Conservation (phyloP, 2,113 vertebrate species). For the Desmodus rotundus region DNA sequence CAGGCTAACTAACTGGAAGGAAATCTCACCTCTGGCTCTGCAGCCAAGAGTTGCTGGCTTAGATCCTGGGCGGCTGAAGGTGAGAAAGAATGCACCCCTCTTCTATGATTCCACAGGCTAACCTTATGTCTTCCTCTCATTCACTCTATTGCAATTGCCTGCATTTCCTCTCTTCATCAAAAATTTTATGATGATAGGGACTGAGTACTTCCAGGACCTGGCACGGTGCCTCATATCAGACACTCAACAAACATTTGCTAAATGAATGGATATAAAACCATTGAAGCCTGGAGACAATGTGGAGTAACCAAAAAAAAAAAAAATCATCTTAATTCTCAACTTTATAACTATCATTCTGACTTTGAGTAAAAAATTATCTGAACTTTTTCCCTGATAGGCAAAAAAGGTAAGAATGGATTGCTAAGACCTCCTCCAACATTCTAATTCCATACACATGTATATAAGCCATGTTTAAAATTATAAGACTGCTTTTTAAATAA, state of each 20-base stretch:
- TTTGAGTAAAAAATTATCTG: neutral
- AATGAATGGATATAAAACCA: neutral
- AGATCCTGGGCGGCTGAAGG: neutral
- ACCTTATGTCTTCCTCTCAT: neutral
- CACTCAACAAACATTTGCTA: neutral
- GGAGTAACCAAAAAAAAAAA: neutral
- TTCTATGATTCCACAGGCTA: neutral
- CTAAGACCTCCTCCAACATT: neutral
- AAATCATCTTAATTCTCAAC: neutral
- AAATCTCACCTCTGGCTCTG: neutral
- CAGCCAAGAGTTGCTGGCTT: neutral
- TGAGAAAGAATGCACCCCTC: neutral
- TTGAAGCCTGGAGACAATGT: neutral
- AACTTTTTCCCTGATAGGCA: neutral
- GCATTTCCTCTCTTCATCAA: neutral
- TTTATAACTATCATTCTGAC: neutral
- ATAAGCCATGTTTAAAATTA: neutral
- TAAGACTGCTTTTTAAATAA: neutral
- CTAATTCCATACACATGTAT: neutral
- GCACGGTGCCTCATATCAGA: neutral
- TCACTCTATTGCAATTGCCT: neutral
- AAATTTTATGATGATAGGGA: neutral
- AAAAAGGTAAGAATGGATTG: conserved; percentile 1
- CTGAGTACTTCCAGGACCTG: neutral
- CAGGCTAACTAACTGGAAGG: neutral